Evolutionary conservation across 2,888 invertebrate genomes (phyloP).

Genomic region (Lithophane ornitopus): DNA sequence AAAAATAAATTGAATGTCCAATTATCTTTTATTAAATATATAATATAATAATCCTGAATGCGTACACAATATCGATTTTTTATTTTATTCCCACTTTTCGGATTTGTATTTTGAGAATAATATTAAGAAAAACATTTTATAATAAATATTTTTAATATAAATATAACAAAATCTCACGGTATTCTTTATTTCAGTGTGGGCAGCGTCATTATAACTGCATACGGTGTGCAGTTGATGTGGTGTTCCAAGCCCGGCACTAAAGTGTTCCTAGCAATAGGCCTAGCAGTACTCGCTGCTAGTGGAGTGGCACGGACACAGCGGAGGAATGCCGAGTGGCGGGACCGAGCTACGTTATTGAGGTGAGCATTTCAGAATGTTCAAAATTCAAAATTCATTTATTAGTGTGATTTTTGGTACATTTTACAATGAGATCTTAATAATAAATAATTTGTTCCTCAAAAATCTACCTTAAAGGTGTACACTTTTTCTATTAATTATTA

Average conservation of each 20-base stretch:
- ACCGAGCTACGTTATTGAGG: slow-evolving; percentile 94
- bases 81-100: not conserved
- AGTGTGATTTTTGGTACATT: no score
- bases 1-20: not conserved
- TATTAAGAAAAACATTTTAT: not conserved
- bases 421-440: no score
- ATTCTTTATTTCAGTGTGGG: slow-evolving; percentile 92
- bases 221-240: slow-evolving; percentile 94
- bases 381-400: no score
- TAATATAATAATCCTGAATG: not conserved
- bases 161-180: not conserved
- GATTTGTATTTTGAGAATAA: not conserved
- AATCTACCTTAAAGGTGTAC: no score
- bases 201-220: slow-evolving; percentile 94
- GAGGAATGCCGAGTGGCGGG: slow-evolving; percentile 95
- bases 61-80: not conserved
- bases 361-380: slow-evolving; percentile 76
- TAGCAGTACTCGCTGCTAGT: slow-evolving; percentile 91
- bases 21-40: not conserved
- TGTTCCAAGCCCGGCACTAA: slow-evolving; percentile 89
- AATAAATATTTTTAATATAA: no score
- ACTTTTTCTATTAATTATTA: no score
- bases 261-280: slow-evolving; percentile 89
- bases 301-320: slow-evolving; percentile 93
- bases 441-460: no score